Base-by-base conservation (phyloP, 2,888 invertebrate species). In the Altica lythri region DNA sequence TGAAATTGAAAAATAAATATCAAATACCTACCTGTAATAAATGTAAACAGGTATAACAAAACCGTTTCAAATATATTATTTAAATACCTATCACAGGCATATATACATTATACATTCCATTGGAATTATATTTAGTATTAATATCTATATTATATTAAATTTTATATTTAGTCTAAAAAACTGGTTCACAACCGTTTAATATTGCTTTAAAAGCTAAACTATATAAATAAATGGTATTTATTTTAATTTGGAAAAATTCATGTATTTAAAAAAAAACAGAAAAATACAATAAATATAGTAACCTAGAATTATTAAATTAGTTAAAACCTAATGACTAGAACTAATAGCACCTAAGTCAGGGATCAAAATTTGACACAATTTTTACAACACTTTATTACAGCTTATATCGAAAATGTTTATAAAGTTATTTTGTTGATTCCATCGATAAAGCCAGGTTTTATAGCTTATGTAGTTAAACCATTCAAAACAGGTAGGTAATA, bases 311-410 rank as follows among this genome's bases (percentile, higher is more conserved):
- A 35, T 49, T 37, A 35, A 48, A 29, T 10, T 17, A 32, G 30
- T 14, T 43, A 40, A 51, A 54, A 32, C 12, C 43, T 57, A 57
- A 40, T 59, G 59, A 60, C 59, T 60, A 60, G 56, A 57, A 47
- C 32, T 53, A 56, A 48, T 59, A 56, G 54, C 59, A 59, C 55
- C 56, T 55, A 60, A 34, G 43, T 42, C 16, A 27, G 9, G 22
- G 27, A 17, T 29, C 12, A 4, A n/a, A 35, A 5, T 22, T n/a
- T 12, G 22, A 42, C 42, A 25, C 16, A 42, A 25, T 42, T 16
- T 42, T 25, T 14, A 16, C 18, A 17, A 25, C n/a, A n/a, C n/a
- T n/a, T n/a, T n/a, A n/a, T n/a, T n/a, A n/a, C 22, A 8, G 8
- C 22, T 22, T 22, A 22, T 22, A 5, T 22, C 22, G 4, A 22